phyloP scores from a whole-genome alignment of 2,797 vertebrate species.

The Acipenser oxyrinchus region DNA sequence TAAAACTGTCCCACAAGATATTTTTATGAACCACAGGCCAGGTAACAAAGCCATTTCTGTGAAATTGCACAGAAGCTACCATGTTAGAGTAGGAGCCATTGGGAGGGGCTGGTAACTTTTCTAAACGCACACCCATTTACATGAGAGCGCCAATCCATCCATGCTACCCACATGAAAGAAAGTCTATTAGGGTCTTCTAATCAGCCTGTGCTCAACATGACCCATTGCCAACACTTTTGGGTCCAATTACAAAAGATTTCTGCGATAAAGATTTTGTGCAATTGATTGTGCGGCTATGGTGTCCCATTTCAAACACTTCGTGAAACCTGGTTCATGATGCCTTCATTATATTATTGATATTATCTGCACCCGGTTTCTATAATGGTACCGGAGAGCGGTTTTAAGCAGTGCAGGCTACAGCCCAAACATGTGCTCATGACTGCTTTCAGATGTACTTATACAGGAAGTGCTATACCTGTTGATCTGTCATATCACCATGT shows the following conservation, averaged over 20 bases:
- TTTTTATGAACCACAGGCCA: too few species aligned
- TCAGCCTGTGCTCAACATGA: not conserved
- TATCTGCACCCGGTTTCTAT: not conserved
- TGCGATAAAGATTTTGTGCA: too few species aligned
- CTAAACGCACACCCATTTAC: too few species aligned
- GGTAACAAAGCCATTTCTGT: too few species aligned
- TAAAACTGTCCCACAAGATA: too few species aligned
- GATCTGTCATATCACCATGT: too few species aligned
- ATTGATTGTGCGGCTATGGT: not conserved
- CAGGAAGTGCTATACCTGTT: not conserved
- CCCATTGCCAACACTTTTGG: too few species aligned
- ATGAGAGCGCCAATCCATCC: too few species aligned
- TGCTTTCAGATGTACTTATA: not conserved
- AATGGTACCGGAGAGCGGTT: not conserved
- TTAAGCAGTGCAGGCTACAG: not conserved
- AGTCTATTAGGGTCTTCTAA: constrained; percentile 5
- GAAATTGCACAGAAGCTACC: too few species aligned
- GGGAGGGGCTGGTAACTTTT: too few species aligned
- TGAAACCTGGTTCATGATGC: not conserved
- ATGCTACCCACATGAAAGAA: not conserved
- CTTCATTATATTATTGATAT: not conserved
- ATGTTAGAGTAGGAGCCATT: too few species aligned
- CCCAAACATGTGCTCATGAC: constrained; percentile 5
- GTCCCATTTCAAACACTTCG: not conserved
- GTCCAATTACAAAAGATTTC: too few species aligned